Evolutionary conservation across 2,797 vertebrate species (phyloP), one percentile per base, ranked within the genome.

Genomic region (Glossophaga mutica): DNA sequence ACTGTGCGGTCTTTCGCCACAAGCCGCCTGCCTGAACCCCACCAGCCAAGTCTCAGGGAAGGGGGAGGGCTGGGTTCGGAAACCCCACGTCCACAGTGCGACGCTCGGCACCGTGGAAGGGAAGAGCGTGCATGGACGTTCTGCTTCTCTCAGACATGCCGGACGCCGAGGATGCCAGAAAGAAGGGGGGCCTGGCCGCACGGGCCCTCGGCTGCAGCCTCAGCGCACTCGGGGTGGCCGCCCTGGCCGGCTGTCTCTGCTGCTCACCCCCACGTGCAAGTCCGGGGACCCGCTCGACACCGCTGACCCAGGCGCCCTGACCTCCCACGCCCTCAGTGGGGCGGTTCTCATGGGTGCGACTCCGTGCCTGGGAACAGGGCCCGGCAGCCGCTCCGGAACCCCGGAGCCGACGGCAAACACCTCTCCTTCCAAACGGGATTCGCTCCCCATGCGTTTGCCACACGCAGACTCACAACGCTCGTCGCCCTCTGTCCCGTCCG

Each of bases 291-390:
- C 2, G 15, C 7, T 12, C 3, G 0, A 19, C 4, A 18, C 24
- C 32, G 67, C 37, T 0, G 59, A 42, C 39, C 18, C 76, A 1
- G 1, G 5, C 0, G 1, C n/a, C 65, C 68, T 6, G 24, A 18
- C 1, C 44, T 11, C 37, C 90, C 26, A 0, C 0, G 3, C 15
- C 32, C 5, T 39, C 32, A 2, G 0, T 0, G 1, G 9, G 21
- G 14, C 81, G 11, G 3, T 16, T n/a, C 48, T 57, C 52, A 4
- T 3, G 46, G 39, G 5, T 5, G 34, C 39, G 10, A 34, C 21
- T 39, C 1, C 0, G 22, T 4, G 12, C 37, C 37, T 0, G 32
- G 0, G 26, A 16, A 11, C 5, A 3, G 29, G 34, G 11, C 3
- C 0, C 0, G 6, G 6, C 15, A 0, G 18, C 15, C 3, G 2